Base-by-base conservation (phyloP, 2,113 vertebrate genomes). In the Antechinus stuartii region DNA sequence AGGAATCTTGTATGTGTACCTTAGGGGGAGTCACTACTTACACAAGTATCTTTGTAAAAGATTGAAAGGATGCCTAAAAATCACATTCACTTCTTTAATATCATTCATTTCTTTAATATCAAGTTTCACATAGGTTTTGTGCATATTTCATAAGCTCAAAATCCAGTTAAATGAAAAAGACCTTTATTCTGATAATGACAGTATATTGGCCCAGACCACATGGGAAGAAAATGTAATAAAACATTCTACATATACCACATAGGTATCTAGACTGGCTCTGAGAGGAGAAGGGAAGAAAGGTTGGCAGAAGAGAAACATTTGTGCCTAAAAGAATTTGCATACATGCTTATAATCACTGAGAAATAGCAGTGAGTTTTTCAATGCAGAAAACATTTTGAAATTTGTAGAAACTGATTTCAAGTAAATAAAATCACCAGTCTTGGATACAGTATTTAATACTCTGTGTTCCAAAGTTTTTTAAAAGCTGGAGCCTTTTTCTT, bases 361-460 rank as follows among this genome's bases (percentile, higher is more conserved):
- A 96, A 92, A 93, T 68, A 92, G 95, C 68, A 92, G 96, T 93
- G 8, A 47, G 50, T 90, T 61, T 91, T 93, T 94, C 94, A 93
- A 89, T 50, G 93, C 96, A 92, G 93, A 96, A 96, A 0, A 7
- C 5, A 89, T 96, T 95, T 96, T 92, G 97, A 97, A 97, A 96
- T 89, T 96, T 95, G 91, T 94, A 96, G 95, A 97, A 96, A 96
- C 91, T 97, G 91, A 94, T 96, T 97, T 96, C 76, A 61, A 92
- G 84, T 95, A 95, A 95, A 97, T 53, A 96, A 91, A 95, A 68
- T 91, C 27, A 93, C 89, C 3, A 91, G 96, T 98, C 97, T 2
- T 95, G n/a, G 24, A 94, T 96, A 46, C 90, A 94, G 94, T 53
- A 27, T 93, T 96, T 90, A 95, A 61, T 96, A 97, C 94, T 92